A percentile compares a stretch with the other conserved stretches of the same genome.
phyloP scores from a whole-genome alignment of 2,888 invertebrate species.

The Cheilosia urbana region DNA sequence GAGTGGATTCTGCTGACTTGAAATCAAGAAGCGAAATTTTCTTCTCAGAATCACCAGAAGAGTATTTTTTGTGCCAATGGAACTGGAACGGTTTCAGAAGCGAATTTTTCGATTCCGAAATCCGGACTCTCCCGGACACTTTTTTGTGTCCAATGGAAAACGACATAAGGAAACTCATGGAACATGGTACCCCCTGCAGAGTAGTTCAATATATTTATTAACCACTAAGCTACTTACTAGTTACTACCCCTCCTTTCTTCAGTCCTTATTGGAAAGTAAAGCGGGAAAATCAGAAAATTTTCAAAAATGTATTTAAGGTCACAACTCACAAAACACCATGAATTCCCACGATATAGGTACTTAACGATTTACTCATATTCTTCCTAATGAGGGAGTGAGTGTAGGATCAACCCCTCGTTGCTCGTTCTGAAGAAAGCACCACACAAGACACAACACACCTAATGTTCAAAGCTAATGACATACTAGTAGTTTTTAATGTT shows the following conservation, averaged over 20 bases:
- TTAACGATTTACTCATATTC: neutral
- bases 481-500: neutral
- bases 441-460: neutral
- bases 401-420: neutral
- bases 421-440: neutral
- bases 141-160: too few species aligned
- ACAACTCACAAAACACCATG: neutral
- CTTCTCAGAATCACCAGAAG: too few species aligned
- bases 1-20: too few species aligned
- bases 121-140: too few species aligned
- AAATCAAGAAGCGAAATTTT: too few species aligned
- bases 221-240: too few species aligned
- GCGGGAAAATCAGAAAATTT: neutral
- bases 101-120: too few species aligned
- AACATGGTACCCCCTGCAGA: too few species aligned
- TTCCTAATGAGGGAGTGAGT: neutral
- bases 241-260: neutral
- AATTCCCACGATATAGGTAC: constrained; percentile 26
- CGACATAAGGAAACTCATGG: too few species aligned
- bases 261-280: neutral
- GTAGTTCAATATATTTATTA: too few species aligned
- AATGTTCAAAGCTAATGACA: neutral
- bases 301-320: neutral
- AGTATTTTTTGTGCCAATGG: too few species aligned
- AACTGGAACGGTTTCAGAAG: too few species aligned